A percentile compares a stretch with the other conserved stretches of the same genome.
Evolutionary conservation across 2,797 vertebrate species (phyloP).

Genomic region (Darevskia nairensis): DNA sequence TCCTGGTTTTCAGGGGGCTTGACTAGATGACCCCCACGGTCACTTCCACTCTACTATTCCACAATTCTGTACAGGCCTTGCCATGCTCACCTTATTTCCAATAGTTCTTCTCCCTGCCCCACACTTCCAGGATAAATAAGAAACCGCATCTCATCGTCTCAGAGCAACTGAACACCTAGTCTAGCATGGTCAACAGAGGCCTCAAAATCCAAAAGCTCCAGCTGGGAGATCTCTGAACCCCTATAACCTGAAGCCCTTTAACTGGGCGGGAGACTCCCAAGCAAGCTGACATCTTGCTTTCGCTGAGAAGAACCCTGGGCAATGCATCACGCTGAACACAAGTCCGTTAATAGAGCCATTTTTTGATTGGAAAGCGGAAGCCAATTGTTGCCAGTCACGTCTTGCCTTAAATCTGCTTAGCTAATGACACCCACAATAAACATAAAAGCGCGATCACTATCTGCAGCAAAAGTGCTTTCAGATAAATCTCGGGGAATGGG

Average conservation of each 20-base stretch:
- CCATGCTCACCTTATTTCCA: background rate
- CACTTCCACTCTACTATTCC: too few species aligned
- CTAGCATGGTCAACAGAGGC: background rate
- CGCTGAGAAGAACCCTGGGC: background rate
- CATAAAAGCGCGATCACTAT: conserved; percentile 58
- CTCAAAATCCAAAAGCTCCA: background rate
- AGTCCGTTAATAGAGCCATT: background rate
- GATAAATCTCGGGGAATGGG: conserved; percentile 54
- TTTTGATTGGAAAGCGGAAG: conserved; percentile 40
- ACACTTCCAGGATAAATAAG: background rate
- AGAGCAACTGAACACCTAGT: background rate
- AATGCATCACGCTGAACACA: background rate
- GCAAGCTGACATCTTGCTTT: conserved; percentile 53
- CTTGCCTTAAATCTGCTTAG: conserved; percentile 48
- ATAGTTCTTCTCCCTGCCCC: background rate
- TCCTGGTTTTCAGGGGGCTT: too few species aligned
- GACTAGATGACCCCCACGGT: too few species aligned
- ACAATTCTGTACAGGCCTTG: too few species aligned
- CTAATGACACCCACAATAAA: conserved; percentile 46
- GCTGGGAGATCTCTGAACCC: conserved; percentile 18
- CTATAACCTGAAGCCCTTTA: conserved; percentile 36
- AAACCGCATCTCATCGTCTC: background rate
- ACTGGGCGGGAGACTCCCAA: conserved; percentile 50
- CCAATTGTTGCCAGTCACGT: conserved; percentile 47
- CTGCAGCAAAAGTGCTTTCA: conserved; percentile 56